Percentiles rank a stretch among this genome's conserved stretches.
These are phyloP conservation scores for Pegea sp. DNA, from an alignment of 23 tunicate genomes.

Conservation along the genomic window DNA sequence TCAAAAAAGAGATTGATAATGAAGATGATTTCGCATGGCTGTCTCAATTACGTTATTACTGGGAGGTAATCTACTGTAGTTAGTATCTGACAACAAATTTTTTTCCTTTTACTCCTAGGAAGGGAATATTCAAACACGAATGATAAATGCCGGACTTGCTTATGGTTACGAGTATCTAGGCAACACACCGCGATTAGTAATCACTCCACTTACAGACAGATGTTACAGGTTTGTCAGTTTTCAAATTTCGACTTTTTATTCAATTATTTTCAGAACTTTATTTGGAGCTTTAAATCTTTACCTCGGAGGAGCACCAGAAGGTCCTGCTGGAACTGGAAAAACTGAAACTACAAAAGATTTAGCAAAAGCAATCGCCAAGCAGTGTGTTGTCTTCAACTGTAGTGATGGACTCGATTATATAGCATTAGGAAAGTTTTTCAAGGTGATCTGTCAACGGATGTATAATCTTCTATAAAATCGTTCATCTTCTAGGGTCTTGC, in stretches of 20 bases:
- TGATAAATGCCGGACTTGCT: constrained; percentile 94
- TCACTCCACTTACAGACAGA: constrained; percentile 96
- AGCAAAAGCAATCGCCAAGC: constrained; percentile 92
- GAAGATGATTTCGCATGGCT: constrained; percentile 92
- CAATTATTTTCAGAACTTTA: constrained; percentile 25
- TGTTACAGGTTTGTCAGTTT: constrained; percentile 56
- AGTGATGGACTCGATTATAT: constrained; percentile 93
- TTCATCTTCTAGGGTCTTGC: constrained; percentile 48
- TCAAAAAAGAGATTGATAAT: constrained; percentile 46
- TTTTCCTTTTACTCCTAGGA: constrained; percentile 15
- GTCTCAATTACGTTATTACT: constrained; percentile 78
- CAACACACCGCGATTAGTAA: constrained; percentile 93
- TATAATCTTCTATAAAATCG: constrained; percentile 1
- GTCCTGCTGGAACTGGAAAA: constrained; percentile 95
- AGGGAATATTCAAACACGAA: constrained; percentile 75
- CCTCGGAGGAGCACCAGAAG: constrained; percentile 97
- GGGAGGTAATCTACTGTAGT: constrained; percentile 49
- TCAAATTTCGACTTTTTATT: not conserved
- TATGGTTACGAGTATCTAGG: constrained; percentile 98
- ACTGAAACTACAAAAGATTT: constrained; percentile 93
- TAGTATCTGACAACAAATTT: not conserved
- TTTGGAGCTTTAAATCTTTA: constrained; percentile 90
- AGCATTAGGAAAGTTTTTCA: constrained; percentile 96
- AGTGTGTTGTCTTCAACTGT: constrained; percentile 95
- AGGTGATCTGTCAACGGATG: constrained; percentile 13